Conservation (phyloP, 1,140 invertebrate genomes). For the Thaumetopoea pityocampa region DNA sequence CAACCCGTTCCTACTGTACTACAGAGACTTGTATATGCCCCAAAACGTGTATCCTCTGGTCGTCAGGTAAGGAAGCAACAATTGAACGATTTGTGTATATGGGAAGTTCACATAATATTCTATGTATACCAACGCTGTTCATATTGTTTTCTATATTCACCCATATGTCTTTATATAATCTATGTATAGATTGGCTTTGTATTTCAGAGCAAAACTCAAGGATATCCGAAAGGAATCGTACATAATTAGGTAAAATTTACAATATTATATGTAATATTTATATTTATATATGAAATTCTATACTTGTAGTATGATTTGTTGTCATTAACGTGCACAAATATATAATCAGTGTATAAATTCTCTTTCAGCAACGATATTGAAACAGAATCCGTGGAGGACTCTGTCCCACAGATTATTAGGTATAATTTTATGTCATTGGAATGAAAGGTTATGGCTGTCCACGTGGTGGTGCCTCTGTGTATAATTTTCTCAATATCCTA, state of each 20-base stretch:
- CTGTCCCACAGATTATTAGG: slow-evolving; percentile 40
- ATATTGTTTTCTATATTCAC: slow-evolving; percentile 11
- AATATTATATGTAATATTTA: slow-evolving; percentile 14
- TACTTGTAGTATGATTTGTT: no score
- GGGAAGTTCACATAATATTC: slow-evolving; percentile 7
- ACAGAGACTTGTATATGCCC: slow-evolving; percentile 78
- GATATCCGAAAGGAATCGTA: slow-evolving; percentile 37
- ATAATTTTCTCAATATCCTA: slow-evolving; percentile 23
- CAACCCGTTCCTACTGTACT: slow-evolving; percentile 86
- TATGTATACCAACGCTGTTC: slow-evolving; percentile 1
- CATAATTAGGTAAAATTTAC: slow-evolving; percentile 48
- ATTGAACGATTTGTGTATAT: slow-evolving; percentile 5
- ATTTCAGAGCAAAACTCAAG: slow-evolving; percentile 47
- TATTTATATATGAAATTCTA: slow-evolving; percentile 22
- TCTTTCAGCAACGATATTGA: slow-evolving; percentile 68
- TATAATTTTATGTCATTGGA: slow-evolving; percentile 32
- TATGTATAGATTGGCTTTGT: slow-evolving; percentile 29
- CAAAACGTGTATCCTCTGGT: slow-evolving; percentile 82
- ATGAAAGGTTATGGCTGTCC: slow-evolving; percentile 18
- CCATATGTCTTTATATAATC: slow-evolving; percentile 13
- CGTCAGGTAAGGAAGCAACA: slow-evolving; percentile 77
- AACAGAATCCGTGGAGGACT: slow-evolving; percentile 28
- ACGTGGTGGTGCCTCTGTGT: slow-evolving; percentile 23
- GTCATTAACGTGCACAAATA: slow-evolving; percentile 38
- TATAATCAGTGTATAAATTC: slow-evolving; percentile 39